A percentile compares a stretch with the other conserved stretches of the same genome.
These are phyloP conservation scores for Drosophila cyrtoloma DNA, from an alignment of 2,888 invertebrate genomes.

Conservation along the genomic window DNA sequence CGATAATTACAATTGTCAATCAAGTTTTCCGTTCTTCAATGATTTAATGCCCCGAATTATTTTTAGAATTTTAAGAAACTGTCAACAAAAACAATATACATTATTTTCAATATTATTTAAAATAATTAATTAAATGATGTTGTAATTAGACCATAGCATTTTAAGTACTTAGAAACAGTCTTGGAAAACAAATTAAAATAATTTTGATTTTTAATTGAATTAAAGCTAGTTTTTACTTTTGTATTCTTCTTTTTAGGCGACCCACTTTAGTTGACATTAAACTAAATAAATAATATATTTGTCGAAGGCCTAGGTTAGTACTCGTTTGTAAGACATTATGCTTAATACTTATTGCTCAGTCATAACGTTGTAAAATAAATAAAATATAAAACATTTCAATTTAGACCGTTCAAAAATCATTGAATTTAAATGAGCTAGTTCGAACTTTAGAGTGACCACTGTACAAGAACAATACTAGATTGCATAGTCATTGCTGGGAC, in stretches of 20 bases:
- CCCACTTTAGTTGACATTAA: neutral
- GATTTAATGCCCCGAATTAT: neutral
- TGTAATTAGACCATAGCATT: neutral
- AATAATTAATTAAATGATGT: neutral
- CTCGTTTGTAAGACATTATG: neutral
- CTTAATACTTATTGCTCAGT: neutral
- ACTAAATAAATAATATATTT: neutral
- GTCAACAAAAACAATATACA: neutral
- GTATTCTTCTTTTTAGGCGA: neutral
- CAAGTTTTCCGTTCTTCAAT: neutral
- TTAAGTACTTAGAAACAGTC: neutral
- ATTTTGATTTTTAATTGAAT: neutral
- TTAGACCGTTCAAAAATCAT: neutral
- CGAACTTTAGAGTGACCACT: neutral
- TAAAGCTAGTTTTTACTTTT: neutral
- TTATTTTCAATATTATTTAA: neutral
- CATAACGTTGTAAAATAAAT: neutral
- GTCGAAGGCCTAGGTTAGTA: neutral
- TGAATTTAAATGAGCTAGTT: neutral
- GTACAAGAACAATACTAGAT: conserved; percentile 22
- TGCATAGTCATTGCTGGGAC: conserved; percentile 47
- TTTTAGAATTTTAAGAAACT: neutral
- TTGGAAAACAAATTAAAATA: neutral
- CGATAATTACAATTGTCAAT: neutral
- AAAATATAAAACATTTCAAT: neutral